phyloP scores from a whole-genome alignment of 1,140 invertebrate species.

The Stratiolaelaps scimitus region DNA sequence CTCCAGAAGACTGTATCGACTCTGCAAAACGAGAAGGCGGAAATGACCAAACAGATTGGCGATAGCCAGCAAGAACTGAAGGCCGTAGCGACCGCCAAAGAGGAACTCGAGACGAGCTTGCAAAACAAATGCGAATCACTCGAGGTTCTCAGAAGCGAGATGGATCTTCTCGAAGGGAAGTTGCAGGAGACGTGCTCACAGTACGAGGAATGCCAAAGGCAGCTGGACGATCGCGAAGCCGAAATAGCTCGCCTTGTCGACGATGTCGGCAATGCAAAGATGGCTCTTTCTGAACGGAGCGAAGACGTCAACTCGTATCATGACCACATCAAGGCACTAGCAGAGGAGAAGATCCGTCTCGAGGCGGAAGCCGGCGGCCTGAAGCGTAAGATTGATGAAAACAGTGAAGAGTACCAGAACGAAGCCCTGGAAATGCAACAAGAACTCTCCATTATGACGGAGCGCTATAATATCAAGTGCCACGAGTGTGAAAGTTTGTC shows the following conservation, averaged over 20 bases:
- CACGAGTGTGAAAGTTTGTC: slow-evolving; percentile 18
- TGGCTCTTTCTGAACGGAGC: slow-evolving; percentile 1
- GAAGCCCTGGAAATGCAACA: slow-evolving; percentile 27
- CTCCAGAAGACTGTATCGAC: neutral
- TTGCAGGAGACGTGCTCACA: slow-evolving; percentile 23
- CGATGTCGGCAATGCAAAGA: slow-evolving; percentile 16
- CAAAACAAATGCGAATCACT: slow-evolving; percentile 18
- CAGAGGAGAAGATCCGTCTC: slow-evolving; percentile 22
- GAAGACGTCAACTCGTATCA: slow-evolving; percentile 27
- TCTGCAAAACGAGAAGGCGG: neutral
- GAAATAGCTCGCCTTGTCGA: slow-evolving; percentile 9
- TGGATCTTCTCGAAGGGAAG: slow-evolving; percentile 23
- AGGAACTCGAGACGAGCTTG: slow-evolving; percentile 14
- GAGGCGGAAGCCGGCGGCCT: neutral
- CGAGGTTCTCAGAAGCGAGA: slow-evolving; percentile 1
- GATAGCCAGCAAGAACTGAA: neutral
- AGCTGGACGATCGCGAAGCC: slow-evolving; percentile 21
- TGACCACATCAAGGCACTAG: slow-evolving; percentile 26
- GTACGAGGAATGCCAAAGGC: slow-evolving; percentile 17
- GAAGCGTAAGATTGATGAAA: neutral
- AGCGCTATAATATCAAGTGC: slow-evolving; percentile 17
- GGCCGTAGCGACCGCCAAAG: neutral
- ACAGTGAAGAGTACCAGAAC: slow-evolving; percentile 20
- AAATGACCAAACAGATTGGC: neutral
- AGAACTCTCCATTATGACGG: slow-evolving; percentile 27